Percentiles rank a stretch among this genome's conserved stretches.
Conservation (phyloP, 2,888 invertebrate genomes). For the Silvanus unidentatus region DNA sequence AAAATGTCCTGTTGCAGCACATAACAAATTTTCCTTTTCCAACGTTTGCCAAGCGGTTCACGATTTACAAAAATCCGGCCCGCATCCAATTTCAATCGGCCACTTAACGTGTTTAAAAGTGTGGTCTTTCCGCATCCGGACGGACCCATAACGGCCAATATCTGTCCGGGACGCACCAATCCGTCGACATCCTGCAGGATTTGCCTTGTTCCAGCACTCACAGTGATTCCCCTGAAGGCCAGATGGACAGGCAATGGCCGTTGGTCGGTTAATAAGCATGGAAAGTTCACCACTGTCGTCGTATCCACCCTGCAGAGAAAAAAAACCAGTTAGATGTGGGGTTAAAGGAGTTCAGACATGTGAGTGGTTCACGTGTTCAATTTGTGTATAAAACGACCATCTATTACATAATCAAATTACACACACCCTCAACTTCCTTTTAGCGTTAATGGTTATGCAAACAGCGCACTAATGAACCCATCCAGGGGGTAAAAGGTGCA, state of each 20-base stretch:
- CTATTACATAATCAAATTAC: no score
- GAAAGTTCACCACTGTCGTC: conserved; percentile 54
- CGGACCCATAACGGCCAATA: conserved; percentile 77
- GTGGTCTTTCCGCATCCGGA: conserved; percentile 77
- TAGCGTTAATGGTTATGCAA: no score
- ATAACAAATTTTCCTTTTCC: conserved; percentile 72
- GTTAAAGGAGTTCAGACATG: conserved; percentile 28
- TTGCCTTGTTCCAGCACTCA: conserved; percentile 49
- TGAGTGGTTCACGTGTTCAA: no score
- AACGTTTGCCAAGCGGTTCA: conserved; percentile 46
- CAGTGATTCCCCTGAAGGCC: conserved; percentile 59
- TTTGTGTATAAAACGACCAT: no score
- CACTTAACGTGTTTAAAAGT: conserved; percentile 68
- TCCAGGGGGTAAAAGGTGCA: no score
- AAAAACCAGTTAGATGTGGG: conserved; percentile 11
- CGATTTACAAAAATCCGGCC: conserved; percentile 51
- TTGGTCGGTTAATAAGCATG: conserved; percentile 51
- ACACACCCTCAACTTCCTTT: no score
- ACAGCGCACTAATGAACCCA: no score
- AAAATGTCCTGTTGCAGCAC: conserved; percentile 79
- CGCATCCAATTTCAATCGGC: conserved; percentile 59
- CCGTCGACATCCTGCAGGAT: conserved; percentile 69
- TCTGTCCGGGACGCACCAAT: conserved; percentile 67
- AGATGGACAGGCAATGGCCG: conserved; percentile 58
- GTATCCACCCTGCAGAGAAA: conserved; percentile 52